Base-by-base conservation (phyloP, 1,140 invertebrate genomes). In the Papilio machaon region DNA sequence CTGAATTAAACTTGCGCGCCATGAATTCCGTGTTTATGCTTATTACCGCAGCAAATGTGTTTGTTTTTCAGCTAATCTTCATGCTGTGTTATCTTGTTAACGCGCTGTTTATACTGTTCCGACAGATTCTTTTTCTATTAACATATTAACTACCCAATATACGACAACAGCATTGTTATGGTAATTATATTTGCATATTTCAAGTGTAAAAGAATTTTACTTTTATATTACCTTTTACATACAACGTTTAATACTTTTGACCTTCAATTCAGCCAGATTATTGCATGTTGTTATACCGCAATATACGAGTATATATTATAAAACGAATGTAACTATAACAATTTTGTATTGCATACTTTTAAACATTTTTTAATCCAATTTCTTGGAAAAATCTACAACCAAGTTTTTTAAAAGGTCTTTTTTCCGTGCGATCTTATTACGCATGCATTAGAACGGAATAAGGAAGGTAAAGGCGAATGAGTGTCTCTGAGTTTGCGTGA, bases 1-100 rank as follows among this genome's bases (percentile, higher is more conserved):
- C 89, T 91, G 90, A 92, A 94, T 93, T 92, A 91, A 91, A 91
- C 86, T 92, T 88, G 88, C 85, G 83, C 84, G 81, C 85, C 84
- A 85, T 87, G 88, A 90, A 89, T 90, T 90, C 90, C 82, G 82
- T 86, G 86, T 89, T 89, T 89, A 90, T 84, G 87, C 84, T 91
- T 90, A 90, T 87, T 91, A 88, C 84, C 73, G 70, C 64, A 54
- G 77, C 82, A 83, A 89, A 91, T 91, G 88, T 87, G 82, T 85
- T 90, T 86, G 80, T 86, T 88, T 87, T 83, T 81, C 79, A 85
- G 85, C 78, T 85, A 83, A 83, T 78, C 67, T 87, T 81, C 78
- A 74, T 79, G 35, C 43, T 43, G 10, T 78, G 76, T 78, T 60
- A 52, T 52, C 74, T 49, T 76, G 23, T 76, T 54, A 70, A 76